phyloP scores from a whole-genome alignment of 2,888 invertebrate genomes.

The Drosophila helvetica region DNA sequence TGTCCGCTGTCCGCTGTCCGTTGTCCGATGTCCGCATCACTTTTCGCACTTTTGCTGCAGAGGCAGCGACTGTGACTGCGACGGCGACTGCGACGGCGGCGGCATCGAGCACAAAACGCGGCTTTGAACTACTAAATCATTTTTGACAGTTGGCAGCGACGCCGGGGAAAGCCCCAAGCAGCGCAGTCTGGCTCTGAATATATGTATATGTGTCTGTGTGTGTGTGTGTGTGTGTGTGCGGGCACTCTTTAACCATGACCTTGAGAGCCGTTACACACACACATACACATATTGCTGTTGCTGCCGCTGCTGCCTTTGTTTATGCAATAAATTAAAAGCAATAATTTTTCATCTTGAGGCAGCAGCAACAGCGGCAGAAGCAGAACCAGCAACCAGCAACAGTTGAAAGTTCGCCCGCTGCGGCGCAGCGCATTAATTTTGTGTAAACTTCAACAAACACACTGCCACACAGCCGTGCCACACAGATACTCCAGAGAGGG shows the following conservation, averaged over 20 bases:
- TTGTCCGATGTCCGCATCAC: slow-evolving; percentile 41
- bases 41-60: slow-evolving; percentile 53
- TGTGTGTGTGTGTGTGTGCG: slow-evolving; percentile 33
- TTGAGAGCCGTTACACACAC: slow-evolving; percentile 64
- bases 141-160: slow-evolving; percentile 78
- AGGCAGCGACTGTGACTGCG: slow-evolving; percentile 10
- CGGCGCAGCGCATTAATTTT: slow-evolving; percentile 79
- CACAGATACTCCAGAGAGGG: slow-evolving; percentile 11
- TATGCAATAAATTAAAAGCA: slow-evolving; percentile 83
- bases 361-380: slow-evolving; percentile 55
- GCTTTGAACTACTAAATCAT: slow-evolving; percentile 81
- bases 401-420: slow-evolving; percentile 80
- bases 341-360: slow-evolving; percentile 83
- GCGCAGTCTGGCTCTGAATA: slow-evolving; percentile 48
- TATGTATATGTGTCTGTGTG: slow-evolving; percentile 10
- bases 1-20: slow-evolving; percentile 54
- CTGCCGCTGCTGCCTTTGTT: slow-evolving; percentile 67
- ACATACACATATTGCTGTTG: slow-evolving; percentile 46
- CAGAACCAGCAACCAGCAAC: slow-evolving; percentile 57
- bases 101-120: slow-evolving; percentile 68
- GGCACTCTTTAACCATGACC: slow-evolving; percentile 73
- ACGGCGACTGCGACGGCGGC: slow-evolving; percentile 12
- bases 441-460: slow-evolving; percentile 68
- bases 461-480: slow-evolving; percentile 18
- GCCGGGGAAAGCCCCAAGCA: slow-evolving; percentile 76